Evolutionary conservation across 2,888 invertebrate species (phyloP).

Genomic region (Malthinus seriepunctatus): DNA sequence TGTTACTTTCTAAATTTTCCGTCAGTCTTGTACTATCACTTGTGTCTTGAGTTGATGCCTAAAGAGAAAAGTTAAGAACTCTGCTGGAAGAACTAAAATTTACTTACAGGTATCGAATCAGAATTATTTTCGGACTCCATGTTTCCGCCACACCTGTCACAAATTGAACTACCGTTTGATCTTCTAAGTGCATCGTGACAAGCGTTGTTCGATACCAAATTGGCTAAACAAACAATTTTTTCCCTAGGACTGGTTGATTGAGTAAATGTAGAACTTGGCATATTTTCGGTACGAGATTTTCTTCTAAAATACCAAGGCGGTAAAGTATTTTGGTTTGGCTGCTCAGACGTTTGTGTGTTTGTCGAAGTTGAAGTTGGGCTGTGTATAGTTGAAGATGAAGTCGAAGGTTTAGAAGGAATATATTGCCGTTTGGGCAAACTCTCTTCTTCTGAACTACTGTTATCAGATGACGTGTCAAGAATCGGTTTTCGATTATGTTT

Average conservation of each 20-base stretch:
- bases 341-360: neutral
- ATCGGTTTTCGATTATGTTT: slow-evolving; percentile 35
- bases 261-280: neutral
- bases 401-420: neutral
- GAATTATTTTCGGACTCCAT: slow-evolving; percentile 11
- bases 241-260: neutral
- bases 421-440: slow-evolving; percentile 17
- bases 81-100: neutral
- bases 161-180: slow-evolving; percentile 18
- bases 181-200: neutral
- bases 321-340: neutral
- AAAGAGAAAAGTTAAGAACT: neutral
- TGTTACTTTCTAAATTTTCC: neutral
- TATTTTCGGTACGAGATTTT: neutral
- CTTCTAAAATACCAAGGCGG: too few species aligned
- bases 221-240: slow-evolving; percentile 14
- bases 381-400: neutral
- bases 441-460: slow-evolving; percentile 44
- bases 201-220: slow-evolving; percentile 12
- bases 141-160: slow-evolving; percentile 31
- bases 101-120: neutral
- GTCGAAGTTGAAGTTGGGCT: neutral
- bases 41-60: neutral
- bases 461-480: slow-evolving; percentile 43
- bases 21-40: slow-evolving; percentile 10